Evolutionary conservation across 2,113 vertebrate genomes (phyloP).

Genomic region (Equus quagga): DNA sequence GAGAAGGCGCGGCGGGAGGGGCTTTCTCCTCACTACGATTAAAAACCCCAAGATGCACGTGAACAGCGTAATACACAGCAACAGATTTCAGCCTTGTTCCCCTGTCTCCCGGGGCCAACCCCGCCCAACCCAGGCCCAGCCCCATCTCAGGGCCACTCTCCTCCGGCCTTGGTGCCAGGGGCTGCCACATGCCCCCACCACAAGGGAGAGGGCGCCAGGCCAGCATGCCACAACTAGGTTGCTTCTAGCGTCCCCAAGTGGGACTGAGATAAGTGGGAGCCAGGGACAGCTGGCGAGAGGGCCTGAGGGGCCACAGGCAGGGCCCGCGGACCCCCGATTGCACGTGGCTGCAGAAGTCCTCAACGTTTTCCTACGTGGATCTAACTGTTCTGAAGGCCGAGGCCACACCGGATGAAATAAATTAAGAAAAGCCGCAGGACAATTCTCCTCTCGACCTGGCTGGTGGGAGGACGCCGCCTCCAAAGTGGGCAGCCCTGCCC

Average conservation of each 20-base stretch:
- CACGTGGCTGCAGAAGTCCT: constrained; percentile 83
- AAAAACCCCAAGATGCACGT: constrained; percentile 9
- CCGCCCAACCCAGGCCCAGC: neutral
- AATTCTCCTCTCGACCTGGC: constrained; percentile 72
- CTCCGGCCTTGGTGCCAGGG: neutral
- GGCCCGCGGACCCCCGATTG: constrained; percentile 58
- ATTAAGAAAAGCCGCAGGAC: constrained; percentile 85
- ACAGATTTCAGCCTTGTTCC: constrained; percentile 56
- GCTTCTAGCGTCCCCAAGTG: neutral
- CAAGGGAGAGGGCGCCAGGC: neutral
- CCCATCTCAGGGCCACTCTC: neutral
- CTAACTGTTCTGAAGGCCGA: constrained; percentile 83
- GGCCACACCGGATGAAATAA: constrained; percentile 89
- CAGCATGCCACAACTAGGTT: neutral
- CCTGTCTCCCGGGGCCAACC: neutral
- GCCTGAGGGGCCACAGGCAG: neutral
- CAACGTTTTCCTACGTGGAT: constrained; percentile 81
- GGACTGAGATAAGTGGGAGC: neutral
- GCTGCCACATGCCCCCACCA: neutral
- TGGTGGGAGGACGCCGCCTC: constrained; percentile 77
- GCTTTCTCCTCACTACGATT: constrained; percentile 70
- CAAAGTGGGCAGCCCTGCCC: neutral
- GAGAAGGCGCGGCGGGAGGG: neutral
- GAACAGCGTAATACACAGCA: neutral
- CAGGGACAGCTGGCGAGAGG: neutral